phyloP scores from a whole-genome alignment of 1,140 invertebrate genomes.

The Lineus longissimus region DNA sequence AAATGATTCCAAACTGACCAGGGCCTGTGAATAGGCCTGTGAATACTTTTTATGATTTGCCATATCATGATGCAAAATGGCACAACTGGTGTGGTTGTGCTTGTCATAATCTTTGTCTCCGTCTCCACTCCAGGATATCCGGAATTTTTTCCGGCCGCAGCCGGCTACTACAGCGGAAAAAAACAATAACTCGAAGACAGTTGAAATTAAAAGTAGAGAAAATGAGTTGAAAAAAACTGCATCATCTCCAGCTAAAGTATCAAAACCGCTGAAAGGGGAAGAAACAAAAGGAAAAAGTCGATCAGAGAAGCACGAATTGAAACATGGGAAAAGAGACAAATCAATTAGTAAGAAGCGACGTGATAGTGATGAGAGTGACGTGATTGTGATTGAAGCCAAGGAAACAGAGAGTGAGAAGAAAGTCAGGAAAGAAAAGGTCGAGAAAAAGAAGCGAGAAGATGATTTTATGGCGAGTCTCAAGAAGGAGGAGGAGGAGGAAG shows the following conservation, averaged over 20 bases:
- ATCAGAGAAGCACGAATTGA: slow-evolving; percentile 6
- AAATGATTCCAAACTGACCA: too few relatives aligned
- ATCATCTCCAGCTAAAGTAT: too few relatives aligned
- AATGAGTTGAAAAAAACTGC: background rate
- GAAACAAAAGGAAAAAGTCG: slow-evolving; percentile 9
- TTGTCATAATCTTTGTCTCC: too few relatives aligned
- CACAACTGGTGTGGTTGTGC: too few relatives aligned
- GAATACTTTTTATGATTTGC: too few relatives aligned
- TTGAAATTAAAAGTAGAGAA: too few relatives aligned
- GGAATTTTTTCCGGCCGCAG: slow-evolving; percentile 24
- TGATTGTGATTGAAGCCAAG: slow-evolving; percentile 11
- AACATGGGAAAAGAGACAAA: background rate
- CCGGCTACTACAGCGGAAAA: slow-evolving; percentile 22
- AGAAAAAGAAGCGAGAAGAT: slow-evolving; percentile 12
- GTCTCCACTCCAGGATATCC: too few relatives aligned
- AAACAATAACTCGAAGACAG: slow-evolving; percentile 17
- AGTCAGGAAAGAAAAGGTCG: slow-evolving; percentile 6
- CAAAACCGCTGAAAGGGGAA: slow-evolving; percentile 9
- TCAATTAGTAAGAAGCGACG: too few relatives aligned
- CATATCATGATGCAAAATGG: too few relatives aligned
- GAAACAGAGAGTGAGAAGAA: slow-evolving; percentile 3
- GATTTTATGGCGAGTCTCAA: slow-evolving; percentile 7
- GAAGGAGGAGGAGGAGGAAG: slow-evolving; percentile 19
- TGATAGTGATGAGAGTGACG: too few relatives aligned
- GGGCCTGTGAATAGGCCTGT: too few relatives aligned